Percentiles rank a stretch among this genome's conserved stretches.
phyloP scores from a whole-genome alignment of 2,113 vertebrate genomes.

The Oplegnathus fasciatus region DNA sequence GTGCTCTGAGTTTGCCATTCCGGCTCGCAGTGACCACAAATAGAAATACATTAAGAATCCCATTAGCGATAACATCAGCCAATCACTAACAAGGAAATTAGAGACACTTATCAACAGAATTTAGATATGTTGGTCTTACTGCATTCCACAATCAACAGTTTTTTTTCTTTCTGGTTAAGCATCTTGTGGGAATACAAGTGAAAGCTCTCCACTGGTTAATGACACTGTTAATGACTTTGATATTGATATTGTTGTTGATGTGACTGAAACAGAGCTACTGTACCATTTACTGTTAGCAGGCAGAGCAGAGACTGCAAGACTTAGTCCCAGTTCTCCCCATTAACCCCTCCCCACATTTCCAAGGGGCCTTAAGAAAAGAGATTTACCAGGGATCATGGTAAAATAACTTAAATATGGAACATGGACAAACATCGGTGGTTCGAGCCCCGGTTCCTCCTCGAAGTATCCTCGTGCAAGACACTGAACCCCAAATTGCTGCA shows the following conservation, averaged over 20 bases:
- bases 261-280: background rate
- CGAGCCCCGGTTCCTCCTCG: no score
- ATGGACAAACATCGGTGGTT: no score
- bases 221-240: constrained; percentile 18
- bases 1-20: constrained; percentile 40
- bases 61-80: constrained; percentile 72
- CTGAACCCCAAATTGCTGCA: no score
- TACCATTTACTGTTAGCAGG: constrained; percentile 1
- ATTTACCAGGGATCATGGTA: background rate
- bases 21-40: constrained; percentile 70
- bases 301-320: background rate
- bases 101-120: constrained; percentile 67
- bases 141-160: constrained; percentile 30
- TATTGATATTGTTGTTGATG: background rate
- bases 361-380: background rate
- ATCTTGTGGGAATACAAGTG: constrained; percentile 29
- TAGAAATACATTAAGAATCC: constrained; percentile 75
- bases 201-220: constrained; percentile 24
- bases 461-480: no score
- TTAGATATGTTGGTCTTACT: constrained; percentile 53
- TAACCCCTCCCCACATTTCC: background rate
- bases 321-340: background rate
- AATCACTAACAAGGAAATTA: constrained; percentile 72
- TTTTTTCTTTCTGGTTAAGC: constrained; percentile 25
- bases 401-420: background rate